These are phyloP conservation scores for Phortica okadai DNA, from an alignment of 2,888 invertebrate genomes.

Conservation along the genomic window DNA sequence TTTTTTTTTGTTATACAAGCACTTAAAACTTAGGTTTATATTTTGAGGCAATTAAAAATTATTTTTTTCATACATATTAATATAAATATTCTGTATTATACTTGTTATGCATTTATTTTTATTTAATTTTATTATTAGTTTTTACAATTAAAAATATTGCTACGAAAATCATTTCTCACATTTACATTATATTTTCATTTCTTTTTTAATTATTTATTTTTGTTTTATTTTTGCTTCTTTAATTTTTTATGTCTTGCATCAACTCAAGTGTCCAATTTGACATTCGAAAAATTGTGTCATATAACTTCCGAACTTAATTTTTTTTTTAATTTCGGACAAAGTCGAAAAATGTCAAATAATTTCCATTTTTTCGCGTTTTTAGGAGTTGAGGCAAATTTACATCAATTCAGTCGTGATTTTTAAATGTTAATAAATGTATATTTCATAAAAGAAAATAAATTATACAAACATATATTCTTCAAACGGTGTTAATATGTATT, in stretches of 20 bases:
- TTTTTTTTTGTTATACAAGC: constrained; percentile 1
- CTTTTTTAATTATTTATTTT: neutral
- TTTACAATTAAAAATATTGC: constrained; percentile 21
- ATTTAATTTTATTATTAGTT: constrained; percentile 12
- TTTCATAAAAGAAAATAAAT: neutral
- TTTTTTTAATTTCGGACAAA: neutral
- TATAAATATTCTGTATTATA: neutral
- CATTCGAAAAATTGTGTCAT: neutral
- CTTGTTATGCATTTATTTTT: neutral
- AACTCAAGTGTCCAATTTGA: neutral
- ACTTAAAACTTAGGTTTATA: constrained; percentile 25
- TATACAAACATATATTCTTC: neutral
- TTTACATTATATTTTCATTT: neutral
- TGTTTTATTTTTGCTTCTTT: neutral
- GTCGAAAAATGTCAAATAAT: neutral
- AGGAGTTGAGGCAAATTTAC: constrained; percentile 47
- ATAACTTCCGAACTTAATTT: neutral
- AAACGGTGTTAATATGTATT: too few species aligned
- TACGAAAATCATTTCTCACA: constrained; percentile 12
- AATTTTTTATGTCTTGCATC: neutral
- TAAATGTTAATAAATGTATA: neutral
- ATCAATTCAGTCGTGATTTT: constrained; percentile 68
- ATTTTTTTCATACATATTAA: neutral
- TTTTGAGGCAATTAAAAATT: constrained; percentile 19
- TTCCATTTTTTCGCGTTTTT: neutral